Evolutionary conservation across 2,113 vertebrate species (phyloP).

Genomic region (Balaeniceps rex): DNA sequence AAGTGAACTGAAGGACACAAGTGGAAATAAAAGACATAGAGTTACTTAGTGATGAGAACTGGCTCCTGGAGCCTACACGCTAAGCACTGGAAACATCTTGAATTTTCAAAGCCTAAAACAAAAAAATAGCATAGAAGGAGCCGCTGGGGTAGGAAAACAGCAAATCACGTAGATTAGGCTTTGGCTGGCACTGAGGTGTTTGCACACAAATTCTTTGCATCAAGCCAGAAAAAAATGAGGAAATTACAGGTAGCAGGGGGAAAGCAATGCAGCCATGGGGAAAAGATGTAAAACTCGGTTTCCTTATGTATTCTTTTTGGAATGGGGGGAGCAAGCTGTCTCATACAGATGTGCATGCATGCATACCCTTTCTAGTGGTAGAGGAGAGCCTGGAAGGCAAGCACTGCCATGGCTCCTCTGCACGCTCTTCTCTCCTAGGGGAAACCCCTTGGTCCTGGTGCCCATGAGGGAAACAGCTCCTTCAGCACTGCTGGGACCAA

Average conservation of each 20-base stretch:
- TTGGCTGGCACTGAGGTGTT: background rate
- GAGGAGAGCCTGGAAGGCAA: background rate
- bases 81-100: background rate
- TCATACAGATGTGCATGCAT: too few relatives aligned
- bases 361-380: background rate
- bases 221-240: background rate
- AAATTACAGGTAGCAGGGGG: background rate
- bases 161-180: background rate
- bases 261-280: background rate
- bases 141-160: background rate
- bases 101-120: background rate
- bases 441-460: background rate
- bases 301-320: background rate
- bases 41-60: background rate
- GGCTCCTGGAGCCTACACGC: background rate
- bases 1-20: conserved; percentile 34
- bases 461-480: background rate
- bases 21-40: conserved; percentile 28
- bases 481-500: background rate
- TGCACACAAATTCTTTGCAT: background rate
- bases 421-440: background rate
- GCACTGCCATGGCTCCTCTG: background rate
- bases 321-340: background rate
- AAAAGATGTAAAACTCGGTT: background rate
- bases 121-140: background rate